Evolutionary conservation across 2,113 vertebrate genomes (phyloP).

Genomic region (human): GRCh38 chr7:22712001-22712500

Average conservation of each 20-base stretch:
- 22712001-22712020: not conserved
- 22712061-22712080: not conserved
- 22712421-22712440: not conserved
- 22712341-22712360: not conserved
- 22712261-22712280: not conserved
- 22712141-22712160: not conserved
- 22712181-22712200: conserved; percentile 3
- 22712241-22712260: not conserved
- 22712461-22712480: not conserved
- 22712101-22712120: not conserved
- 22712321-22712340: not conserved
- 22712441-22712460: not conserved
- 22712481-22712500: not conserved
- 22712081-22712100: conserved; percentile 16
- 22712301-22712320: not conserved
- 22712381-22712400: not conserved
- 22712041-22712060: not conserved
- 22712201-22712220: not conserved
- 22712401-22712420: not conserved
- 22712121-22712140: not conserved
- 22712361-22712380: not conserved
- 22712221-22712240: not conserved
- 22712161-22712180: conserved; percentile 13
- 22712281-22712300: not conserved
- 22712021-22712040: not conserved